Evolutionary conservation across 2,888 invertebrate species (phyloP).

Genomic region (Lysandra bellargus): DNA sequence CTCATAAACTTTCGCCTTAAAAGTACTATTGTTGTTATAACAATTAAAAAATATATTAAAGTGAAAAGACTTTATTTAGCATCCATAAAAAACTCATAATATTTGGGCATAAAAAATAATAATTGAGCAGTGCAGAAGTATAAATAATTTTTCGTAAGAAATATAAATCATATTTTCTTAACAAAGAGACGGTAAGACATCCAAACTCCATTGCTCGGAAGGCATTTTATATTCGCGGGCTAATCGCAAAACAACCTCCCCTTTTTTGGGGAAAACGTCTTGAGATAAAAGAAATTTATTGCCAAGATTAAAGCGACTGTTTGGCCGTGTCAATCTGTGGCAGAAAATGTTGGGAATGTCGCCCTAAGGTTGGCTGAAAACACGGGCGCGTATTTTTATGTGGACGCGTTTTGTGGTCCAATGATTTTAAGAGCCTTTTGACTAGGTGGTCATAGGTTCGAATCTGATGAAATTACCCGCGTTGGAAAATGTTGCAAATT

Average conservation of each 20-base stretch:
- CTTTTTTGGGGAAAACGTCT: conserved; percentile 49
- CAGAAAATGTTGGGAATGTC: conserved; percentile 47
- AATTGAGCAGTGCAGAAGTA: neutral
- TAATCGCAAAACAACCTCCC: conserved; percentile 53
- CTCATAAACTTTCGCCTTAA: no score
- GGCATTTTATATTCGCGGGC: conserved; percentile 38
- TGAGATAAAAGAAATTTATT: conserved; percentile 73
- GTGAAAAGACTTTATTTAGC: no score
- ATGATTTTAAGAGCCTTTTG: neutral
- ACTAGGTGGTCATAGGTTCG: no score
- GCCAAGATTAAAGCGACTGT: conserved; percentile 72
- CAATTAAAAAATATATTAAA: no score
- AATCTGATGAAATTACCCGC: no score
- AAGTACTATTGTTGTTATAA: no score
- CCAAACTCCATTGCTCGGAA: conserved; percentile 31
- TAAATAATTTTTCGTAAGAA: neutral
- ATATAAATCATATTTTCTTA: conserved; percentile 17
- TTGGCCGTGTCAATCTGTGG: conserved; percentile 68
- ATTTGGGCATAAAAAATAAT: neutral
- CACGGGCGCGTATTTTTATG: conserved; percentile 28
- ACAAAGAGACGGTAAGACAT: conserved; percentile 5
- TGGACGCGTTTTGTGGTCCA: neutral
- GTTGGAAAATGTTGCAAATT: no score
- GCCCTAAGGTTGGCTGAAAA: conserved; percentile 38
- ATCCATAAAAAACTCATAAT: neutral